Evolutionary conservation across 2,797 vertebrate genomes (phyloP).

Genomic region (Percopsis omiscomaycus): DNA sequence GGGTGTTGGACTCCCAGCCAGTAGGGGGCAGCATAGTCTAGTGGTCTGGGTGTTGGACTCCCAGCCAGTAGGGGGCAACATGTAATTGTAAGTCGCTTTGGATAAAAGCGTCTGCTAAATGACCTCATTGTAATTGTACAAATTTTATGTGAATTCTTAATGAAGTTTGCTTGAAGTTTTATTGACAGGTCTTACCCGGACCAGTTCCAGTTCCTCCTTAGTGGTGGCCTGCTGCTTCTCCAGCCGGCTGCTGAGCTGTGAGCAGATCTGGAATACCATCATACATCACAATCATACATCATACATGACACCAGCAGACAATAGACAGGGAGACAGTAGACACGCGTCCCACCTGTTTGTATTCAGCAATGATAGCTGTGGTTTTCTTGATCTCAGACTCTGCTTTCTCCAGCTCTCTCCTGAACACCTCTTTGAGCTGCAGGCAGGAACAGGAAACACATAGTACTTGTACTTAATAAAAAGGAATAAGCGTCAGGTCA

Average conservation of each 20-base stretch:
- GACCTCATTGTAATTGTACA: no score
- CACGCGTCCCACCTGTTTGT: conserved; percentile 87
- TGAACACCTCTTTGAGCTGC: conserved; percentile 96
- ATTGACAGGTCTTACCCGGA: conserved; percentile 82
- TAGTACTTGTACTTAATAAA: no score
- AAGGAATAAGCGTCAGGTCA: no score
- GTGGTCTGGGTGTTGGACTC: no score
- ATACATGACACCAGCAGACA: background rate
- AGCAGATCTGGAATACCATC: conserved; percentile 86
- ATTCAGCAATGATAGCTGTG: conserved; percentile 95
- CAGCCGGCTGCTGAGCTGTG: conserved; percentile 92
- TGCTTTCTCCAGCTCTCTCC: conserved; percentile 96
- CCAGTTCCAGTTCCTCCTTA: conserved; percentile 93
- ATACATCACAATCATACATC: background rate
- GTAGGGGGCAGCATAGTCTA: no score
- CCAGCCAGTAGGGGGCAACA: no score
- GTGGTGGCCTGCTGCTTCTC: conserved; percentile 93
- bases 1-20: no score
- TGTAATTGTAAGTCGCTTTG: no score
- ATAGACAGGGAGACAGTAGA: background rate
- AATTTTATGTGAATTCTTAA: no score
- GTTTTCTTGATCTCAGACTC: conserved; percentile 98
- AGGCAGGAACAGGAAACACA: conserved; percentile 14
- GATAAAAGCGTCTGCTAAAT: no score
- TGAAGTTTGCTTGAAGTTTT: no score